Base-by-base conservation (phyloP, 2,797 vertebrate species). In the Delichon dasypus region DNA sequence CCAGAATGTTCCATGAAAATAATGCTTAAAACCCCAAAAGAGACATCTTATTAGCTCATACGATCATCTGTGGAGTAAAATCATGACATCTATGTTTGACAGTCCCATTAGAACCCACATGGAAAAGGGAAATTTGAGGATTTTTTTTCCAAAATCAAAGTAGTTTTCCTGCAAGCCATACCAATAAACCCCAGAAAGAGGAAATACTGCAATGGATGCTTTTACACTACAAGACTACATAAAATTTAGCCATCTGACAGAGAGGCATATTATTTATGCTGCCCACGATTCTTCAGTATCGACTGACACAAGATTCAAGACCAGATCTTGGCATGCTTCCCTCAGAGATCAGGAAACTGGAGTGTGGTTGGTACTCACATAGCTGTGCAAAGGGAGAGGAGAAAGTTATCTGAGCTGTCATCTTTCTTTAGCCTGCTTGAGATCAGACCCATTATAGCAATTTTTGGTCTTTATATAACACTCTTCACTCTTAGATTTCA, bases 401-500 rank as follows among this genome's bases (percentile, higher is more conserved):
- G 23, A 22, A 77, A 83, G 54, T 65, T 83, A n/a, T 77, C 34
- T 61, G 30, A 84, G 38, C n/a, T 57, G 76, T 81, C 65, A 72
- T 66, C 40, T 38, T 64, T 77, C 78, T 71, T 83, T 65, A 94
- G 16, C 13, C 17, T 80, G 25, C 57, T 40, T 78, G 47, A 57
- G 47, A 88, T 80, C 61, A 91, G 72, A 72, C 30, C 11, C 57
- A 83, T 72, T 80, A 80, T 7, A 94, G 38, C 48, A 88, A 81
- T 88, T 89, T 68, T 61, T 88, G 20, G 40, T 74, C 62, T 91
- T 92, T 75, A 83, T 72, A 89, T 30, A 88, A 13, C 44, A 66
- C 29, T 90, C 91, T 84, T 65, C 73, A 30, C 18, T 85, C 54
- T 85, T 50, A 62, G 29, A 77, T 94, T 94, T 93, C 76, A 62